Evolutionary conservation across 2,113 vertebrate species (phyloP).

Genomic region (Mixornis gularis): DNA sequence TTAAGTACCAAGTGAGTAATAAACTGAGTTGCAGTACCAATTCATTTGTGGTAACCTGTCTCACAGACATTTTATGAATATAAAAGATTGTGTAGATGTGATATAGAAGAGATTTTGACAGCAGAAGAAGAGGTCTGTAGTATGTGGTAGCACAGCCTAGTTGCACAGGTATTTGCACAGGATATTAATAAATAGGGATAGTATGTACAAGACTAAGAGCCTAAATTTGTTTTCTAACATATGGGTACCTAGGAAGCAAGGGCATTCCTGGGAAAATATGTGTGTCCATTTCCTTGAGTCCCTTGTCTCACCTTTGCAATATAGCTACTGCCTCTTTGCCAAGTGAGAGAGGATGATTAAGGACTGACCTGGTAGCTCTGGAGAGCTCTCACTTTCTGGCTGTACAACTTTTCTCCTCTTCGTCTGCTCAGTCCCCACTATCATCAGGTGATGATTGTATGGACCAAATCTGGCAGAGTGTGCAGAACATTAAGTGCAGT

Average conservation of each 20-base stretch:
- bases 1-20: background rate
- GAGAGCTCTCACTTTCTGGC: background rate
- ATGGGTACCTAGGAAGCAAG: background rate
- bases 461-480: background rate
- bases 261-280: background rate
- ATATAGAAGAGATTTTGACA: background rate
- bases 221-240: background rate
- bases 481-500: background rate
- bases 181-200: background rate
- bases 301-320: background rate
- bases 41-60: background rate
- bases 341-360: background rate
- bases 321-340: background rate
- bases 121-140: background rate
- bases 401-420: background rate
- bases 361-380: background rate
- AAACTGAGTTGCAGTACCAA: background rate
- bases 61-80: background rate
- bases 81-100: background rate
- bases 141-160: background rate
- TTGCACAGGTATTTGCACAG: background rate
- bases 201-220: background rate
- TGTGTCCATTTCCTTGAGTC: background rate
- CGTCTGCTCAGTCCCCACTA: background rate
- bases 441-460: background rate